phyloP scores from a whole-genome alignment of 2,888 invertebrate genomes.

The Rosalia funebris region DNA sequence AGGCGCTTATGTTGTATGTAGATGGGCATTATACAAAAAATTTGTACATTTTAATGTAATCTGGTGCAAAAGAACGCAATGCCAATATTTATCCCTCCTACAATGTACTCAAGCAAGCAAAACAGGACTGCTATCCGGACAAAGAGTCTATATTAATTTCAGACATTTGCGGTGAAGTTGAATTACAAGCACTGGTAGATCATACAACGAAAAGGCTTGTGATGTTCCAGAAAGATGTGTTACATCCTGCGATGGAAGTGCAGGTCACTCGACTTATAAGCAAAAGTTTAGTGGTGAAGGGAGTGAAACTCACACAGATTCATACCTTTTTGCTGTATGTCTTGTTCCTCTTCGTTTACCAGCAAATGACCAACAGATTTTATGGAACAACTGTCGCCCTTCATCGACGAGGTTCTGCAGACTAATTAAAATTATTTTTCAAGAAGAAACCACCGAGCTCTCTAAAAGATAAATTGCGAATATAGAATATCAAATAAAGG shows the following conservation, averaged over 20 bases:
- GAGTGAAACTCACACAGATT: not conserved
- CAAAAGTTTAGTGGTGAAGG: not conserved
- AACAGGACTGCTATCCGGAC: not conserved
- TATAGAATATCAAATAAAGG: not conserved
- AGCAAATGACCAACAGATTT: not conserved
- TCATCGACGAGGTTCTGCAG: not conserved
- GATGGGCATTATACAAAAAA: too few species aligned
- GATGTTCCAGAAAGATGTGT: not conserved
- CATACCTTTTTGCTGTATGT: not conserved
- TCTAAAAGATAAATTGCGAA: not conserved
- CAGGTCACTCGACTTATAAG: not conserved
- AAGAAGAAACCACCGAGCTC: not conserved
- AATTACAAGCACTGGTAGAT: not conserved
- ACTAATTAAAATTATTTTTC: not conserved
- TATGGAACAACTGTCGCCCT: not conserved
- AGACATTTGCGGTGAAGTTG: not conserved
- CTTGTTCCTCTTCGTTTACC: not conserved
- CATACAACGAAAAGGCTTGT: not conserved
- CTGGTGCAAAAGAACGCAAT: too few species aligned
- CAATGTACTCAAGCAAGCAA: not conserved
- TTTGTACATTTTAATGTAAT: too few species aligned
- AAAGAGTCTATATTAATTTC: not conserved
- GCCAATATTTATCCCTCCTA: not conserved
- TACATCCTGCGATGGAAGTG: conserved; percentile 1
- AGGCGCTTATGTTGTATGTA: not conserved